These are phyloP conservation scores for Rhinopithecus roxellana DNA, from an alignment of 2,113 vertebrate genomes.

Conservation along the genomic window DNA sequence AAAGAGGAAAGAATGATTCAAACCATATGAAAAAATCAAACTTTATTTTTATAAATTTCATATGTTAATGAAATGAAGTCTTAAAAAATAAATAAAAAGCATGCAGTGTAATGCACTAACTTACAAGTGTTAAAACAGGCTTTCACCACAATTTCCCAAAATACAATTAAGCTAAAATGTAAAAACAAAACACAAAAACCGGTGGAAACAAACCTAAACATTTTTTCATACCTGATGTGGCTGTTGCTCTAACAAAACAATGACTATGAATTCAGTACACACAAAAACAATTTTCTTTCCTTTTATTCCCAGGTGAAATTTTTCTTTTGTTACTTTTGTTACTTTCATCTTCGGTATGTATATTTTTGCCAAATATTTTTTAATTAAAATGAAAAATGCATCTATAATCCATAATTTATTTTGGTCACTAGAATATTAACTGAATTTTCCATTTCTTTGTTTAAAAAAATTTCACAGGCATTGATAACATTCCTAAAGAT, in stretches of 20 bases:
- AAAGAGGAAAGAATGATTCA: slow-evolving; percentile 52
- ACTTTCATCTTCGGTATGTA: neutral
- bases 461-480: neutral
- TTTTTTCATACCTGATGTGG: neutral
- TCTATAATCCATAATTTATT: slow-evolving; percentile 5
- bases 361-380: slow-evolving; percentile 19
- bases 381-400: slow-evolving; percentile 47
- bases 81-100: slow-evolving; percentile 45
- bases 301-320: neutral
- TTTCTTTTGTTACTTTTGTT: neutral
- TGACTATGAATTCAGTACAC: neutral
- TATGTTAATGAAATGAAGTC: slow-evolving; percentile 1
- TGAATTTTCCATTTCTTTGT: neutral
- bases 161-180: slow-evolving; percentile 2
- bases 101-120: slow-evolving; percentile 52
- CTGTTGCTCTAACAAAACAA: slow-evolving; percentile 10
- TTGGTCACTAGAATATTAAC: slow-evolving; percentile 16
- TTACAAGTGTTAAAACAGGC: slow-evolving; percentile 41
- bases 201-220: neutral
- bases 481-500: neutral
- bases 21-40: slow-evolving; percentile 21
- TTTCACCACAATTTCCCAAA: slow-evolving; percentile 47
- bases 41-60: slow-evolving; percentile 25
- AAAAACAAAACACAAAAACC: slow-evolving; percentile 12
- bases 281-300: slow-evolving; percentile 37